Evolutionary conservation across 2,113 vertebrate genomes (phyloP).

Genomic region (Andinoacara biseriatus): DNA sequence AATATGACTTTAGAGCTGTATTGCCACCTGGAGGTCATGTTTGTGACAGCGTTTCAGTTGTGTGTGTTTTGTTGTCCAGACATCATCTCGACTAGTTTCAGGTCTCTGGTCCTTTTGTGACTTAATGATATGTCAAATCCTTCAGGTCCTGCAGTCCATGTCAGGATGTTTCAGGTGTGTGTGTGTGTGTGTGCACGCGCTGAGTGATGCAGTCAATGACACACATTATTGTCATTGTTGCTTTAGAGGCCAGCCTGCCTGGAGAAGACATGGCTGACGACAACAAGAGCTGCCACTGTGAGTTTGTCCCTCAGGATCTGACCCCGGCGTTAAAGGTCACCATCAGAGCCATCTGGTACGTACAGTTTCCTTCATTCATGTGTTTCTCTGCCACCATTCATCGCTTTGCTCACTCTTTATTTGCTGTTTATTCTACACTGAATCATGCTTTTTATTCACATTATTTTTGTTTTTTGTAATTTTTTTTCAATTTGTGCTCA

Average conservation of each 20-base stretch:
- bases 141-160: neutral
- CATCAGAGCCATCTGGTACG: constrained; percentile 97
- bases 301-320: constrained; percentile 94
- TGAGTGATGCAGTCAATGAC: neutral
- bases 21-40: neutral
- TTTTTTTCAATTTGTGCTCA: constrained; percentile 68
- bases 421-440: constrained; percentile 47
- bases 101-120: constrained; percentile 1
- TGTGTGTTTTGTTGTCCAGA: neutral
- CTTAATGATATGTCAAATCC: neutral
- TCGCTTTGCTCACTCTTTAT: constrained; percentile 53
- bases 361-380: neutral
- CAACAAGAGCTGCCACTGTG: constrained; percentile 96
- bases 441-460: constrained; percentile 65
- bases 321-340: constrained; percentile 95
- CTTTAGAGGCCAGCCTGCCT: constrained; percentile 90
- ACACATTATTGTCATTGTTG: constrained; percentile 6
- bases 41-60: neutral
- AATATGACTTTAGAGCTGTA: neutral
- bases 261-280: constrained; percentile 93
- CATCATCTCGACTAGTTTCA: neutral
- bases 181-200: no score
- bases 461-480: constrained; percentile 46
- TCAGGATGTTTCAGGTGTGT: neutral
- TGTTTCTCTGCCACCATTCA: constrained; percentile 18